A percentile compares a stretch with the other conserved stretches of the same genome.
Conservation (phyloP, 2,888 invertebrate species). For the Halictus ligatus region DNA sequence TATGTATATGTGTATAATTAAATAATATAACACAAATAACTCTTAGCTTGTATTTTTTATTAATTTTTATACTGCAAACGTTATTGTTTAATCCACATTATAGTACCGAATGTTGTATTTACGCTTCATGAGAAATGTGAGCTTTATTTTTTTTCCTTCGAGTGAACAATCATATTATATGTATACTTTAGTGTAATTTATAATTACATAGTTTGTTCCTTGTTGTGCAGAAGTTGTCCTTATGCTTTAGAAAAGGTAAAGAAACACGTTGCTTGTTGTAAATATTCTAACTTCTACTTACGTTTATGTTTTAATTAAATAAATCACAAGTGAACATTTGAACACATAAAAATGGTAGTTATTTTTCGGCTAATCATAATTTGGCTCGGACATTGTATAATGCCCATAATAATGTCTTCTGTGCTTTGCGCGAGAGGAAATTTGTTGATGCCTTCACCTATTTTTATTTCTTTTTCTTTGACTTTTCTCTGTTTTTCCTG, state of each 20-base stretch:
- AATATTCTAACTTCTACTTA: conserved; percentile 13
- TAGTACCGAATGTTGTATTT: conserved; percentile 6
- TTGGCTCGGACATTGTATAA: conserved; percentile 53
- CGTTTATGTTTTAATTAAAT: conserved; percentile 41
- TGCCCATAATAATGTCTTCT: conserved; percentile 57
- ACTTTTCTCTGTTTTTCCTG: neutral
- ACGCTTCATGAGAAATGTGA: conserved; percentile 3
- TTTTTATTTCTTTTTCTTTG: conserved; percentile 10
- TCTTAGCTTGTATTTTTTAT: conserved; percentile 38
- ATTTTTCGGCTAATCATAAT: conserved; percentile 51
- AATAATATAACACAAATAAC: conserved; percentile 44
- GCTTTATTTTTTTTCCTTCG: conserved; percentile 2
- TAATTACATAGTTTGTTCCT: conserved; percentile 4
- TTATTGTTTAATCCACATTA: conserved; percentile 16
- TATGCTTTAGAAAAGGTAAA: neutral
- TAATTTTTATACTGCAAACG: conserved; percentile 26
- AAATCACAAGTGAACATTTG: conserved; percentile 53
- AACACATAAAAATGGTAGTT: conserved; percentile 62
- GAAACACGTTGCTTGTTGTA: neutral
- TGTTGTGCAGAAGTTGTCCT: conserved; percentile 3
- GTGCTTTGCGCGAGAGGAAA: conserved; percentile 45
- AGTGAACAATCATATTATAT: conserved; percentile 20
- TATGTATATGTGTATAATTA: conserved; percentile 50
- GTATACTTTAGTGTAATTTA: conserved; percentile 7
- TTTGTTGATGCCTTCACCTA: conserved; percentile 28